Base-by-base conservation (phyloP, 2,797 vertebrate genomes). In the Nyctibius grandis region DNA sequence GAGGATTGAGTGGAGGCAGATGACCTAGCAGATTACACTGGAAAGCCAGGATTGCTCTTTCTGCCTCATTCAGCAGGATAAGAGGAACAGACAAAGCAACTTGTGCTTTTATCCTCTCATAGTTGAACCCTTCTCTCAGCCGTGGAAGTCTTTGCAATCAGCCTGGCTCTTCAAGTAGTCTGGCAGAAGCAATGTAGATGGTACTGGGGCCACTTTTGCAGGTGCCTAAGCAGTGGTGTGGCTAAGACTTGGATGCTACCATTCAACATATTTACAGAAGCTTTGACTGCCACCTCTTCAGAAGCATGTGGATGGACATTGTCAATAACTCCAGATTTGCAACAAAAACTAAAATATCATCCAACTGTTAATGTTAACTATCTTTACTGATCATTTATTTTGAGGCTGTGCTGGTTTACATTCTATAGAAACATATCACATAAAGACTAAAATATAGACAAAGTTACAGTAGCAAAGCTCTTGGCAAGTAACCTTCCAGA, bases 161-260 rank as follows among this genome's bases (percentile, higher is more conserved):
- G 59, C 21, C 60, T 59, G 44, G n/a, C 44, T 36, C 18, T 68
- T n/a, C 31, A 12, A 14, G 34, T 15, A 9, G 7, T 38, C 38
- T 74, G 38, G 31, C 40, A 85, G 57, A 48, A 50, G 34, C 40
- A 34, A 12, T 6, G 13, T 34, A 48, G 53, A 8, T 60, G 34
- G 33, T 72, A 31, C 19, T 0, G 2, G 12, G 15, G 20, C 47
- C 23, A 5, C 45, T 40, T n/a, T 0, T 42, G 42, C 44, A 53
- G 51, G 61, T 54, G 33, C 9, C 36, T 19, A 9, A 34, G 42
- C 10, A 56, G 29, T 8, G 4, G 2, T 3, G 7, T 51, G n/a
- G 47, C 34, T 42, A 42, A 5, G 1, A 40, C 17, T 22, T 28
- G 50, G 31, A 11, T 64, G 54, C 28, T 21, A 7, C 12, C 7